Percentiles rank a stretch among this genome's conserved stretches.
Conservation (phyloP, 1,140 invertebrate genomes). For the Megathymus violae region DNA sequence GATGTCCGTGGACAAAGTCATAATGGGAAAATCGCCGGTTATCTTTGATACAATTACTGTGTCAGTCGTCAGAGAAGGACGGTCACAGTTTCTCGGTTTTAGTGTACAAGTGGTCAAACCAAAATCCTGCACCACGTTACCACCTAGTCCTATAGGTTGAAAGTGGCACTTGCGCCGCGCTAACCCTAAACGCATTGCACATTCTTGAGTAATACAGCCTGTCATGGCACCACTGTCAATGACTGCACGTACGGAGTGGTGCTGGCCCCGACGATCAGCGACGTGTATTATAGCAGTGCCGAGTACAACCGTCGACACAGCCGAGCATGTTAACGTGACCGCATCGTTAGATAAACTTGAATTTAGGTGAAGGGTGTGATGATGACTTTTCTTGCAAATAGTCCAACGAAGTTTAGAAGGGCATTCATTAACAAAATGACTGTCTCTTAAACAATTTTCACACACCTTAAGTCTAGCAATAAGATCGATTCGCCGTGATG, state of each 20-base stretch:
- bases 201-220: background rate
- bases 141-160: conserved; percentile 2
- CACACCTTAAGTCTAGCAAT: background rate
- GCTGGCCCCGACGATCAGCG: conserved; percentile 2
- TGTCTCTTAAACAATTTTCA: background rate
- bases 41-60: background rate
- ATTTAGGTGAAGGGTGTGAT: background rate
- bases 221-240: conserved; percentile 5
- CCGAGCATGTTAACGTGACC: background rate
- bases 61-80: background rate
- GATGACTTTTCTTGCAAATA: conserved; percentile 1
- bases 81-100: background rate
- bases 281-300: conserved; percentile 1
- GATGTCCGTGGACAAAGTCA: background rate
- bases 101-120: background rate
- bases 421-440: background rate
- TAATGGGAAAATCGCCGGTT: background rate
- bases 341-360: background rate
- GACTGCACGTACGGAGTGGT: background rate
- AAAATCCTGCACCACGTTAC: background rate
- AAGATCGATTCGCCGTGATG: background rate
- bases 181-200: background rate
- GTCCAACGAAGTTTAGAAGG: background rate
- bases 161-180: background rate
- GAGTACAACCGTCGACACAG: background rate